Evolutionary conservation across 2,888 invertebrate genomes (phyloP).

Genomic region (Phaedon cochleariae): DNA sequence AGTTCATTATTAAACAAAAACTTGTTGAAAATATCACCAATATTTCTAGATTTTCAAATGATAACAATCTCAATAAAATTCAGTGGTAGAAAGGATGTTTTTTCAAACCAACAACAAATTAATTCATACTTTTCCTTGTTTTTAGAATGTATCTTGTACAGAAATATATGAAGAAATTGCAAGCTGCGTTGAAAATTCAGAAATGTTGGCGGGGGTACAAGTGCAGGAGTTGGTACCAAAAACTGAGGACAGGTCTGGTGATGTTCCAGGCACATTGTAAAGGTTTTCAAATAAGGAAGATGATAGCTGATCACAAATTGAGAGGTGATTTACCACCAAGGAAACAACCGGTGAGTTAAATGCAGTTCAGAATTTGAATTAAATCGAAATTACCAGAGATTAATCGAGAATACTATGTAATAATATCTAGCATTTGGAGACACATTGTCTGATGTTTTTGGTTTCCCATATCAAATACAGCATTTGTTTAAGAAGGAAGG

Average conservation of each 20-base stretch:
- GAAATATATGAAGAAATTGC: conserved; percentile 64
- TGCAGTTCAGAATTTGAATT: neutral
- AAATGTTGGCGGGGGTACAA: conserved; percentile 79
- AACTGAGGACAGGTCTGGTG: conserved; percentile 68
- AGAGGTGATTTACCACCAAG: conserved; percentile 28
- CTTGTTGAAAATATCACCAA: no score
- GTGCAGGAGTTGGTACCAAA: conserved; percentile 72
- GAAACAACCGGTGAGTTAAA: conserved; percentile 36
- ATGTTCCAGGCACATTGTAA: conserved; percentile 77
- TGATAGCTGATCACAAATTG: conserved; percentile 62
- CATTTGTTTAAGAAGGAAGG: neutral
- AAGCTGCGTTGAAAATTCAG: conserved; percentile 76
- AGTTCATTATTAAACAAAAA: no score
- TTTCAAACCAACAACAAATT: neutral
- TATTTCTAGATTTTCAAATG: no score
- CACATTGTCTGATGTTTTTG: neutral
- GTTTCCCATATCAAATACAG: neutral
- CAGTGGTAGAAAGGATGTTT: no score
- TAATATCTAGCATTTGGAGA: neutral
- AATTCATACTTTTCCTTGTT: neutral
- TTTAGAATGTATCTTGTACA: conserved; percentile 70
- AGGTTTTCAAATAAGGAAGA: conserved; percentile 71
- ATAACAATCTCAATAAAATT: no score
- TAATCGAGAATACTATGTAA: no score
- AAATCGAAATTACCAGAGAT: no score